Percentiles rank a stretch among this genome's conserved stretches.
Conservation (phyloP, 2,113 vertebrate species). For the Leuciscus idus region DNA sequence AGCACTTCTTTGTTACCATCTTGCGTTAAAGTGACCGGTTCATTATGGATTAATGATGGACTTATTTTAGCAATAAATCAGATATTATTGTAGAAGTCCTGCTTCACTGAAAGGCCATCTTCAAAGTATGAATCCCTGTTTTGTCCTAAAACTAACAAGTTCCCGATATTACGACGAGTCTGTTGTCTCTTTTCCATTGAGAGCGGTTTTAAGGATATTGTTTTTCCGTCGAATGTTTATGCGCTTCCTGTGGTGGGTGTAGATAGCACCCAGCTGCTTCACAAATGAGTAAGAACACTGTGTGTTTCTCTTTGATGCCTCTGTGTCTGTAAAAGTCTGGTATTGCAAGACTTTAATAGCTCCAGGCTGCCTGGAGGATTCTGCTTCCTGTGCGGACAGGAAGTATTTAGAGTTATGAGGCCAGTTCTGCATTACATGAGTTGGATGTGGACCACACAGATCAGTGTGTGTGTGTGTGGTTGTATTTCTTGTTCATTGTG, state of each 20-base stretch:
- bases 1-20: background rate
- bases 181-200: background rate
- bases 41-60: background rate
- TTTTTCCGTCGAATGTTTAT: constrained; percentile 30
- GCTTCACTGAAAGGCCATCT: background rate
- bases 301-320: constrained; percentile 20
- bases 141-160: background rate
- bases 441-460: constrained; percentile 24
- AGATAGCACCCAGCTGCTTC: constrained; percentile 32
- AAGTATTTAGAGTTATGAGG: constrained; percentile 31
- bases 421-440: constrained; percentile 19
- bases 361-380: constrained; percentile 33
- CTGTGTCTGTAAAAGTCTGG: constrained; percentile 23
- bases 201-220: constrained; percentile 22
- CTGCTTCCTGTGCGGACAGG: constrained; percentile 36
- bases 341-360: constrained; percentile 13
- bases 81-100: background rate
- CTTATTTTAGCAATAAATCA: background rate
- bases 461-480: background rate
- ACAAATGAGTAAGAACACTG: constrained; percentile 33
- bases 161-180: background rate
- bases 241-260: constrained; percentile 35
- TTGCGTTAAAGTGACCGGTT: background rate
- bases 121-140: background rate
- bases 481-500: constrained; percentile 7